These are phyloP conservation scores for Bombyx mori DNA, from an alignment of 1,140 invertebrate genomes.

Conservation along the genomic window ASM3026992v2 NC_085107.1:18618001-18618500, in stretches of 20 bases:
- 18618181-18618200: no score
- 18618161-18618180: no score
- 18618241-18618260: constrained; percentile 7
- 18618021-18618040: no score
- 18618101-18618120: no score
- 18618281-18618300: background rate
- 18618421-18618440: constrained; percentile 3
- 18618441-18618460: constrained; percentile 2
- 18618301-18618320: constrained; percentile 2
- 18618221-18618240: background rate
- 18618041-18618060: no score
- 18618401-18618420: background rate
- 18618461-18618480: background rate
- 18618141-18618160: no score
- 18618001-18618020: no score
- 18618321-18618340: background rate
- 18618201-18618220: background rate
- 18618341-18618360: constrained; percentile 4
- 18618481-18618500: background rate
- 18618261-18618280: constrained; percentile 7
- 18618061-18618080: no score
- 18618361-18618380: constrained; percentile 2
- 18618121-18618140: no score
- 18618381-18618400: background rate
- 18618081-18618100: no score